These are phyloP conservation scores for Pristionchus entomophagus DNA, from an alignment of 2,888 invertebrate species.

Conservation along the genomic window DNA sequence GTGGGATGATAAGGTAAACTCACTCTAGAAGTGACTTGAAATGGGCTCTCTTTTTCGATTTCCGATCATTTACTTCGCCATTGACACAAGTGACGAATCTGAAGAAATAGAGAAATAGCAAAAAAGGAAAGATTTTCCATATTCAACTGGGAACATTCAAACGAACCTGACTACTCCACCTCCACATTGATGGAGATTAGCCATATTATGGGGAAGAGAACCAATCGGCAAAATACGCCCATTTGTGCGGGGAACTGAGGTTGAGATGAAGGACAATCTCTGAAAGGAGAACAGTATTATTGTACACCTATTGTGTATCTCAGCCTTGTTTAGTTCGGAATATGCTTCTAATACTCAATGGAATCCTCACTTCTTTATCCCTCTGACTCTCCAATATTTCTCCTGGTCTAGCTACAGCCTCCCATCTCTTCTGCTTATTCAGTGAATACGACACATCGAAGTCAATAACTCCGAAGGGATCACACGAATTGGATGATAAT, in stretches of 20 bases:
- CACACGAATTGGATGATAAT: neutral
- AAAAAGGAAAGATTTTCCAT: neutral
- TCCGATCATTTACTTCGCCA: neutral
- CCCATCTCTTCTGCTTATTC: constrained; percentile 39
- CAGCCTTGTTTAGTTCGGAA: neutral
- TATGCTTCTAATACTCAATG: neutral
- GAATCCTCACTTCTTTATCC: neutral
- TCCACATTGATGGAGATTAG: constrained; percentile 1
- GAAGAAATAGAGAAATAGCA: neutral
- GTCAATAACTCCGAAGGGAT: constrained; percentile 18
- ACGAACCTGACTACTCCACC: neutral
- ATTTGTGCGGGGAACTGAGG: neutral
- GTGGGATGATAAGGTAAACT: neutral
- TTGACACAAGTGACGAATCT: constrained; percentile 4
- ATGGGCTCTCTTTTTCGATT: constrained; percentile 16
- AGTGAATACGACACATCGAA: constrained; percentile 12
- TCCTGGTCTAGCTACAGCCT: neutral
- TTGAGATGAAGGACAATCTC: neutral
- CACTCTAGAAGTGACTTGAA: neutral
- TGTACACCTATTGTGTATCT: neutral
- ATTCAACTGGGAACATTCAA: neutral
- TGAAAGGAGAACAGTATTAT: neutral
- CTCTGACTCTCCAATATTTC: neutral
- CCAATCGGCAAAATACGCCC: neutral
- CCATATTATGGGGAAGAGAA: neutral